These are phyloP conservation scores for Incurvaria masculella DNA, from an alignment of 2,888 invertebrate genomes.

Conservation along the genomic window DNA sequence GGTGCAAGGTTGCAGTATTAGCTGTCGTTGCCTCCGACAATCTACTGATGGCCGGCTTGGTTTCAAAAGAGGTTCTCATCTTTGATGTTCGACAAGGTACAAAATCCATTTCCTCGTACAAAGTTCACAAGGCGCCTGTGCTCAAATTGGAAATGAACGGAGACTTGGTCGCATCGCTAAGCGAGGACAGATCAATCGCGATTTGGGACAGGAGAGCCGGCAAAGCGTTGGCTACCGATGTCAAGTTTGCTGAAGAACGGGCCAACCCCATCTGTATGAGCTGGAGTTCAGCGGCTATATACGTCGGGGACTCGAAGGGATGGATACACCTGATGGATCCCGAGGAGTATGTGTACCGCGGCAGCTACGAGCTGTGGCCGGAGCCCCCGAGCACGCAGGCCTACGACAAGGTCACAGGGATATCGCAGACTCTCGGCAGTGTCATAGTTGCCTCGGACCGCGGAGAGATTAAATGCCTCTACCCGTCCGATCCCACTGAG, in stretches of 20 bases:
- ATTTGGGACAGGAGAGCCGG: slow-evolving; percentile 55
- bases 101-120: slow-evolving; percentile 37
- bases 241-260: slow-evolving; percentile 33
- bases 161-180: slow-evolving; percentile 54
- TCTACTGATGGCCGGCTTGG: slow-evolving; percentile 52
- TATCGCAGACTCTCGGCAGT: slow-evolving; percentile 37
- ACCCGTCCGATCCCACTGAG: slow-evolving; percentile 41
- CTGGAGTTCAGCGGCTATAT: slow-evolving; percentile 39
- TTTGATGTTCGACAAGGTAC: slow-evolving; percentile 49
- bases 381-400: slow-evolving; percentile 33
- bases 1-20: slow-evolving; percentile 51
- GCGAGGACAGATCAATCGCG: slow-evolving; percentile 57
- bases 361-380: slow-evolving; percentile 37
- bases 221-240: slow-evolving; percentile 33
- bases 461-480: slow-evolving; percentile 45
- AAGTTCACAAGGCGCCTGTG: slow-evolving; percentile 52
- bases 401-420: slow-evolving; percentile 40
- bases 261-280: slow-evolving; percentile 42
- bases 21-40: slow-evolving; percentile 46
- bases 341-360: slow-evolving; percentile 27
- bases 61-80: slow-evolving; percentile 49
- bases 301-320: slow-evolving; percentile 47
- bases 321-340: slow-evolving; percentile 40
- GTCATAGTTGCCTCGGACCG: slow-evolving; percentile 45
- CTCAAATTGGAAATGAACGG: slow-evolving; percentile 35